Base-by-base conservation (phyloP, 2,888 invertebrate species). In the Amphipoea lucens region DNA sequence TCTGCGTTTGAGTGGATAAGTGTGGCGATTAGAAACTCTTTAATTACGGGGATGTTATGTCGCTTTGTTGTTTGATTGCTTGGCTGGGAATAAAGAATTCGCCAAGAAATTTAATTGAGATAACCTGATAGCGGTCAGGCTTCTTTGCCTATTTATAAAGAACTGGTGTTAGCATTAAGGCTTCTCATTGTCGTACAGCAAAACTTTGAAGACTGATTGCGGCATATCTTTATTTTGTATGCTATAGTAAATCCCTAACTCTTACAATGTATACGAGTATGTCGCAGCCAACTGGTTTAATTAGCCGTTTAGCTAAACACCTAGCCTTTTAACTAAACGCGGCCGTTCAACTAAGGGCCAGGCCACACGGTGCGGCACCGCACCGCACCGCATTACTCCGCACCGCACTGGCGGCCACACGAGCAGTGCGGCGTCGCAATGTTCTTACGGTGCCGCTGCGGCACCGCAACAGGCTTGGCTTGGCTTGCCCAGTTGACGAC, bases 21-120 rank as follows among this genome's bases (percentile, higher is more conserved):
- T 90, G 82, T 80, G 83, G 83, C 85, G 87, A 89, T 89, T 87
- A 89, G 78, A 83, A 80, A 85, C 83, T 84, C 84, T 88, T 89
- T 89, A 90, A 90, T 88, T 90, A 89, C 81, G 82, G 86, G 67
- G 81, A 84, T 87, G 87, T 88, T 86, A 84, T 79, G 86, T 84
- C 69, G 71, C 74, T 90, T 88, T 89, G 87, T 85, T 86, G 80
- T 84, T 73, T 82, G 85, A 90, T 86, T 85, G 82, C 83, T 83
- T 83, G 66, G 73, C 36, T 86, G 79, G 79, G 72, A 82, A 82
- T 83, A 76, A 79, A 84, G 80, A 82, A 78, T 82, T 63, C 14
- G 75, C 79, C 36, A 77, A 74, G 66, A 72, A 73, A 72, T 78
- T 9, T 54, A 72, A 65, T 62, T 48, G 23, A 78, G 72, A 67